phyloP scores from a whole-genome alignment of 2,113 vertebrate genomes.

The Antechinus stuartii region DNA sequence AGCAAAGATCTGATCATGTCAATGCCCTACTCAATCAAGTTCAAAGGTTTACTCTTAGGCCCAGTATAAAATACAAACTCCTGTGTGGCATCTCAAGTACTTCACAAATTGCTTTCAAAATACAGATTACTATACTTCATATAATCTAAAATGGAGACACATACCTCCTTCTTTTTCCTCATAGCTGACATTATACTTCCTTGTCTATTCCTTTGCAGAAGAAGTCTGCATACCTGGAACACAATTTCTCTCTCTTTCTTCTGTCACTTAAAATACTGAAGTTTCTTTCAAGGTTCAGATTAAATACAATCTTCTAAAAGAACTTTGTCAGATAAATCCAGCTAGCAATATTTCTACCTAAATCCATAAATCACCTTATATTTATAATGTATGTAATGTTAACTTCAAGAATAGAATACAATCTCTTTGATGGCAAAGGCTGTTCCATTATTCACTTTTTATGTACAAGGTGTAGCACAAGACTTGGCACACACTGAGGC shows the following conservation, averaged over 20 bases:
- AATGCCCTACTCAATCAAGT: not conserved
- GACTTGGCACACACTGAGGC: not conserved
- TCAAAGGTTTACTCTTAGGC: not conserved
- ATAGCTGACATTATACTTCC: not conserved
- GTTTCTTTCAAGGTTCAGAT: not conserved
- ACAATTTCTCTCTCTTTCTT: not conserved
- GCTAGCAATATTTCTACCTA: not conserved
- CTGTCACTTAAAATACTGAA: not conserved
- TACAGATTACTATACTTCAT: not conserved
- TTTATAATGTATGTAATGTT: not conserved
- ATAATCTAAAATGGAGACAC: not conserved
- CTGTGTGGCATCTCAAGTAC: not conserved
- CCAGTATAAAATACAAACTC: not conserved
- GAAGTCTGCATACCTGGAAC: not conserved
- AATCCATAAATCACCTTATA: not conserved
- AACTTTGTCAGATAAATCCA: not conserved
- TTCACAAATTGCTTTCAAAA: not conserved
- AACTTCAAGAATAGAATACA: not conserved
- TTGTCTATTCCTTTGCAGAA: not conserved
- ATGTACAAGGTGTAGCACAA: not conserved
- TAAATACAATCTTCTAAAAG: not conserved
- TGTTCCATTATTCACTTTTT: not conserved
- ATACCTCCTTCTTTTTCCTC: not conserved
- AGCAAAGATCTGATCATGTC: too few species aligned
- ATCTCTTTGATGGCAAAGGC: not conserved